Conservation (phyloP, 2,797 vertebrate genomes). For the Naso thynnoides region DNA sequence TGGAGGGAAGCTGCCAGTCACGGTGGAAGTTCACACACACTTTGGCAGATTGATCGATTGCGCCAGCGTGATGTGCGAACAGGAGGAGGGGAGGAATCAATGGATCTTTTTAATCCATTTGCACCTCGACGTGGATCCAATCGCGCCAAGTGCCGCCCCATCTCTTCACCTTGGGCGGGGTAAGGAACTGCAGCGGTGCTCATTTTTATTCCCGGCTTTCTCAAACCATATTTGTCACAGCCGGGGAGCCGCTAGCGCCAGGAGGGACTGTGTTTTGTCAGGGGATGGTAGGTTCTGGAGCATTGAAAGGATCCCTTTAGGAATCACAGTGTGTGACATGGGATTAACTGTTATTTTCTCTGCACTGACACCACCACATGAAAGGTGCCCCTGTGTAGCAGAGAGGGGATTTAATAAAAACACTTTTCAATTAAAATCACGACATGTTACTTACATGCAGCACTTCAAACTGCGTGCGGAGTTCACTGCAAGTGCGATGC, state of each 20-base stretch:
- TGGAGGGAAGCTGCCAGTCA: conserved; percentile 26
- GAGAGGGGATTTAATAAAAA: conserved; percentile 66
- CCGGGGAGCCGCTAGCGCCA: conserved; percentile 55
- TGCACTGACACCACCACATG: conserved; percentile 62
- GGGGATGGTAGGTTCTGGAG: conserved; percentile 54
- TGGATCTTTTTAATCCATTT: conserved; percentile 80
- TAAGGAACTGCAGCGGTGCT: conserved; percentile 62
- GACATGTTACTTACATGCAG: conserved; percentile 41
- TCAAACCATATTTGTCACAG: conserved; percentile 78
- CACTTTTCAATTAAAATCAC: conserved; percentile 71
- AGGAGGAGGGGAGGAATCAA: conserved; percentile 66
- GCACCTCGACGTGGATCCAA: conserved; percentile 76
- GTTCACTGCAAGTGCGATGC: conserved; percentile 16
- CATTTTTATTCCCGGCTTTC: conserved; percentile 70
- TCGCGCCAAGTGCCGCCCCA: conserved; percentile 59
- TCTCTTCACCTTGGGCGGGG: conserved; percentile 74
- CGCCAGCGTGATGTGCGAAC: conserved; percentile 54
- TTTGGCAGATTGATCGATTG: conserved; percentile 73
- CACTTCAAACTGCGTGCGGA: conserved; percentile 31
- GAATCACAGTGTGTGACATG: conserved; percentile 78
- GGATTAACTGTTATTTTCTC: conserved; percentile 81
- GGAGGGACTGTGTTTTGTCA: conserved; percentile 70
- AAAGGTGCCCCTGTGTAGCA: conserved; percentile 61
- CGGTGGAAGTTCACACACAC: conserved; percentile 53
- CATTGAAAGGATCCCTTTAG: conserved; percentile 70